A percentile compares a stretch with the other conserved stretches of the same genome.
Conservation (phyloP, 2,888 invertebrate species). For the Pammene fasciana region DNA sequence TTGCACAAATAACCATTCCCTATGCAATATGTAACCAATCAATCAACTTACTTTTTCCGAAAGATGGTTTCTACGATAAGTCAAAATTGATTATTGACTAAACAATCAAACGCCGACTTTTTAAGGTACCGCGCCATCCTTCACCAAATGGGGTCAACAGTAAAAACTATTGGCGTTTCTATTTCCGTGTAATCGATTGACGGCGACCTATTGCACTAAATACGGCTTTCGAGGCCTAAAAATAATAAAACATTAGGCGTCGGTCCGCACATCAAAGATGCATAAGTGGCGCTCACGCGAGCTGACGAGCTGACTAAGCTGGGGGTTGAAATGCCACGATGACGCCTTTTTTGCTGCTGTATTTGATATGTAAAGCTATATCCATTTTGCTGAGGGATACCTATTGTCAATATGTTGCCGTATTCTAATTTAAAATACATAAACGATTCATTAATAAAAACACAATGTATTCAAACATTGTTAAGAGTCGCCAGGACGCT, state of each 20-base stretch:
- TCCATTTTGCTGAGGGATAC: too few species aligned
- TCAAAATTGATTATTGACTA: too few species aligned
- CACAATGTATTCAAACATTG: too few species aligned
- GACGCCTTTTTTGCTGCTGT: neutral
- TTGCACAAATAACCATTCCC: too few species aligned
- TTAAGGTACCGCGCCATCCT: neutral
- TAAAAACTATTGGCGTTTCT: slow-evolving; percentile 44
- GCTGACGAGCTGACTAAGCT: slow-evolving; percentile 45
- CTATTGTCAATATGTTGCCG: too few species aligned
- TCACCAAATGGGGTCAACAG: slow-evolving; percentile 44
- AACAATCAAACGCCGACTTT: neutral
- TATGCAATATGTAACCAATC: too few species aligned
- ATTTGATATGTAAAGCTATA: neutral
- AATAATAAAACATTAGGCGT: slow-evolving; percentile 71
- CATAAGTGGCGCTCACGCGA: slow-evolving; percentile 64
- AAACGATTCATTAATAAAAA: too few species aligned
- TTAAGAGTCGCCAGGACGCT: too few species aligned
- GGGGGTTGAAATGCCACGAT: neutral
- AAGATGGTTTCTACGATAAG: too few species aligned
- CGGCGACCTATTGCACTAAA: slow-evolving; percentile 70
- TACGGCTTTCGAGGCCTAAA: slow-evolving; percentile 68
- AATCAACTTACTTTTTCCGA: too few species aligned
- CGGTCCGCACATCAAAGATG: slow-evolving; percentile 66
- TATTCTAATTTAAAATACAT: too few species aligned
- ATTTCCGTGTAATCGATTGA: slow-evolving; percentile 58